Evolutionary conservation across 2,797 vertebrate species (phyloP).

Genomic region (Premnoplex brunnescens): DNA sequence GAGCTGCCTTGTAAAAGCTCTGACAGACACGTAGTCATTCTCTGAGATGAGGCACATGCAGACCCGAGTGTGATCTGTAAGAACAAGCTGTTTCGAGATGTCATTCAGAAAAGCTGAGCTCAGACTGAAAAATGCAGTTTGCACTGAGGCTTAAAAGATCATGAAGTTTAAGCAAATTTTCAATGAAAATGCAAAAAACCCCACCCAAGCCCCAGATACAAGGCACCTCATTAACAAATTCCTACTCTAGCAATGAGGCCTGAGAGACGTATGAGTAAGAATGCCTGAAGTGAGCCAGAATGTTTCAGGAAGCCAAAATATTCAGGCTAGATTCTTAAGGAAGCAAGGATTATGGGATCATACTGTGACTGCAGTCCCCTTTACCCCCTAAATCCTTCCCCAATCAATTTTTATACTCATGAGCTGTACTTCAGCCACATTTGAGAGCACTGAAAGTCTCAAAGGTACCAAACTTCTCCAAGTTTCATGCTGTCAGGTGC

Average conservation of each 20-base stretch:
- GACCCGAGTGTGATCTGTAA: neutral
- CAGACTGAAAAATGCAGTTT: neutral
- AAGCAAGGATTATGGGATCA: neutral
- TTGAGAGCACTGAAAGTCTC: neutral
- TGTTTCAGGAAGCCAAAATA: neutral
- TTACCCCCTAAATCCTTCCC: neutral
- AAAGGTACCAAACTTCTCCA: neutral
- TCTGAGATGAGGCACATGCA: fast-evolving
- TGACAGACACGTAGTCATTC: fast-evolving
- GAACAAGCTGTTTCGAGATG: neutral
- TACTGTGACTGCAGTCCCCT: neutral
- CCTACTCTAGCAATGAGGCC: neutral
- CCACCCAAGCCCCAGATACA: neutral
- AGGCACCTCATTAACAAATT: neutral
- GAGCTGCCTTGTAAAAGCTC: neutral
- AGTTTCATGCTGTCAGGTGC: fast-evolving
- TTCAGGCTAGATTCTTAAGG: neutral
- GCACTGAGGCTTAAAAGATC: neutral
- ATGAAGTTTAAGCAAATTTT: neutral
- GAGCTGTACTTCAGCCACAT: neutral
- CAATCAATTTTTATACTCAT: neutral
- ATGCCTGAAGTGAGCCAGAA: neutral
- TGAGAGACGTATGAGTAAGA: neutral
- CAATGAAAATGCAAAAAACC: neutral
- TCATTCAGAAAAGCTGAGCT: neutral